Base-by-base conservation (phyloP, 2,797 vertebrate genomes). In the Hippocampus kuda region DNA sequence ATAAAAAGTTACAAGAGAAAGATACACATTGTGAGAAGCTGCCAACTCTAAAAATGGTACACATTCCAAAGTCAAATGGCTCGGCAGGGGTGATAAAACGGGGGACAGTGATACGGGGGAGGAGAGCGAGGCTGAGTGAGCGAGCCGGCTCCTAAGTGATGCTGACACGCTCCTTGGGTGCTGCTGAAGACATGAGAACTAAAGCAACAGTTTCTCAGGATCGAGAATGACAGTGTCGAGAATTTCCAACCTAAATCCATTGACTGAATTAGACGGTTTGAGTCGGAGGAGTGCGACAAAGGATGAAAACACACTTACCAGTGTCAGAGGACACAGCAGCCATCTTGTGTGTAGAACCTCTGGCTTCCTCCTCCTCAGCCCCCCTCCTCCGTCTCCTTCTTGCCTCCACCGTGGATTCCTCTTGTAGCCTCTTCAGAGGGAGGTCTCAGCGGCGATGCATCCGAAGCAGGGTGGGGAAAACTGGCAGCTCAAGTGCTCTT, bases 301-400 rank as follows among this genome's bases (percentile, higher is more conserved):
- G 70, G 63, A 81, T 72, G 48, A 70, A 71, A 78, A 66, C 68
- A 67, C 73, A 88, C 90, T 89, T 73, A 91, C 91, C 90, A 53
- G 88, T 83, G 77, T 88, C 87, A 72, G 84, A 89, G 86, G 89
- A 89, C 87, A 89, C 80, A 80, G 90, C 88, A 89, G 91, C 91
- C 91, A 92, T 92, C 88, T 91, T 92, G 89, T 87, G 86, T 77
- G 80, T 87, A 72, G 86, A 85, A 90, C 88, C 88, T 84, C 88
- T 89, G 89, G 86, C 86, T 82, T 90, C 85, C 79, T 85, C 81
- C 79, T 87, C 84, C 79, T 87, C 86, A 3, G 75, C 81, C 79
- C 77, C 84, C 81, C 83, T 84, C 81, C 87, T 83, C 63, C 88
- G 68, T 82, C 88, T 89, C 81, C 88, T 85, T 84, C 87, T 87